phyloP scores from a whole-genome alignment of 2,113 vertebrate species.

The Microtus ochrogaster region DNA sequence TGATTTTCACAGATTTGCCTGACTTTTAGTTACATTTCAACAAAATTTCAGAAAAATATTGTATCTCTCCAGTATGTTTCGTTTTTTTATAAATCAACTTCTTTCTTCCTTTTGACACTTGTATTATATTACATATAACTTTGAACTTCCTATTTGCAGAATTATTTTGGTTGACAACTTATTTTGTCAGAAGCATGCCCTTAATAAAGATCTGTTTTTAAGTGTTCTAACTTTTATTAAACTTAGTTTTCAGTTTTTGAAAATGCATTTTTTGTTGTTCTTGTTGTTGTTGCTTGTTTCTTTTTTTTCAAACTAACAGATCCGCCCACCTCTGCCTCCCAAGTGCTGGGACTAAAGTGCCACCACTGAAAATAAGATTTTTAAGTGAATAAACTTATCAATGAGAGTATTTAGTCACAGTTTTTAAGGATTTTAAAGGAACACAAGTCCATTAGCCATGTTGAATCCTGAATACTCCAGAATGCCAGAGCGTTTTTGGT shows the following conservation, averaged over 20 bases:
- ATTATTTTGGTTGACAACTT: conserved; percentile 24
- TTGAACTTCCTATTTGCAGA: conserved; percentile 36
- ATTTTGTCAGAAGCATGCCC: neutral
- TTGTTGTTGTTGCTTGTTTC: too few species aligned
- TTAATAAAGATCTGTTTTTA: conserved; percentile 18
- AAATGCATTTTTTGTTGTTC: conserved; percentile 37
- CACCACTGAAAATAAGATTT: neutral
- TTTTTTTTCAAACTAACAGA: neutral
- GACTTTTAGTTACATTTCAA: conserved; percentile 37
- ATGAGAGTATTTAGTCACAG: conserved; percentile 12
- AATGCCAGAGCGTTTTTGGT: conserved; percentile 36
- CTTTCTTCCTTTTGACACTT: neutral
- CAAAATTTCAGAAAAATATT: conserved; percentile 8
- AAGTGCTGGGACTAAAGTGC: neutral
- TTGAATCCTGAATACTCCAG: conserved; percentile 18
- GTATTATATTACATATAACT: conserved; percentile 11
- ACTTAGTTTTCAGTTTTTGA: conserved; percentile 45
- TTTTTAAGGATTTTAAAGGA: conserved; percentile 26
- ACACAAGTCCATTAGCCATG: neutral
- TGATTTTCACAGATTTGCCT: neutral
- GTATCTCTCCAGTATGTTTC: neutral
- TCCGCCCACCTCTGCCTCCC: neutral
- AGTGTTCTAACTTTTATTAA: conserved; percentile 39
- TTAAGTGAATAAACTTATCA: neutral
- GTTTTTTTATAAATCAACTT: neutral